Conservation (phyloP, 1,140 invertebrate genomes). For the Pectinophora gossypiella region DNA sequence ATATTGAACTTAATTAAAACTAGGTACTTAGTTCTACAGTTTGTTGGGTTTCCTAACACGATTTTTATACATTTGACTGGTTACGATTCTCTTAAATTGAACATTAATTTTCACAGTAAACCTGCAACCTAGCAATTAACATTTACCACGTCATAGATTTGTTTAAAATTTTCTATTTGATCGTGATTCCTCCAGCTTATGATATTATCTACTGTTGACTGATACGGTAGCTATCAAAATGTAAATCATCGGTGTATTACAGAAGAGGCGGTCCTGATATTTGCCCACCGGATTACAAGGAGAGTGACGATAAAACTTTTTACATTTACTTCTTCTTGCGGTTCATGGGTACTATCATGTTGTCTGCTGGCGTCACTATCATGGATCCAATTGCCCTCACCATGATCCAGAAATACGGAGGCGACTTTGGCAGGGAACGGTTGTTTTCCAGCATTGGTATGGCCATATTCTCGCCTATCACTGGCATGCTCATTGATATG, state of each 20-base stretch:
- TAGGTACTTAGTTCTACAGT: no score
- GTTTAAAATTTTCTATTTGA: no score
- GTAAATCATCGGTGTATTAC: slow-evolving; percentile 43
- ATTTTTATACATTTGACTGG: no score
- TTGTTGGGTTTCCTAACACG: no score
- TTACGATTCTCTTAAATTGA: no score
- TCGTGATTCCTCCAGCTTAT: no score
- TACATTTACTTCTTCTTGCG: slow-evolving; percentile 87
- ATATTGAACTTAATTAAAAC: no score
- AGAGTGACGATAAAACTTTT: slow-evolving; percentile 84
- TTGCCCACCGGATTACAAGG: slow-evolving; percentile 84
- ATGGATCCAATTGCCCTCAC: slow-evolving; percentile 89
- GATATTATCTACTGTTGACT: no score
- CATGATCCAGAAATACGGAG: slow-evolving; percentile 87
- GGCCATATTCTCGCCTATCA: slow-evolving; percentile 88
- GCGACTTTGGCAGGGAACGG: slow-evolving; percentile 87
- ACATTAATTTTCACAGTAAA: no score
- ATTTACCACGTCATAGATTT: no score
- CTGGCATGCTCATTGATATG: slow-evolving; percentile 85
- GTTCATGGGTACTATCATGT: slow-evolving; percentile 84
- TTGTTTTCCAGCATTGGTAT: slow-evolving; percentile 87
- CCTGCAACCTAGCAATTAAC: no score
- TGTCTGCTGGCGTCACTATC: slow-evolving; percentile 85
- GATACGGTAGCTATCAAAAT: slow-evolving; percentile 23
- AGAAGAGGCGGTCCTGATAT: slow-evolving; percentile 81